Conservation (phyloP, 2,888 invertebrate genomes). For the Pilophorus perplexus region DNA sequence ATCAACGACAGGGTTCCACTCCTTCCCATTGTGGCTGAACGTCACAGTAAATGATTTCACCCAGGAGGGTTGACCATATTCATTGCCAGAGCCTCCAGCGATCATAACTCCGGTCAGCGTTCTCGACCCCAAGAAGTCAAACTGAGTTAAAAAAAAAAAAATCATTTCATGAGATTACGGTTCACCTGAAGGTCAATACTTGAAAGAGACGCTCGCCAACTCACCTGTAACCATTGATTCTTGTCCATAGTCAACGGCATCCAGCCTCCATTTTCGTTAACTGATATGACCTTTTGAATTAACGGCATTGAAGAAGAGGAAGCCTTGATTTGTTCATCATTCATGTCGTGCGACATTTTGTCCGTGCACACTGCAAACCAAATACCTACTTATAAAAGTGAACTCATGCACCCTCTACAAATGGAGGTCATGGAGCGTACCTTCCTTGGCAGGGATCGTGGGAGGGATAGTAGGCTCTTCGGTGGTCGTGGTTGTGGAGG, state of each 20-base stretch:
- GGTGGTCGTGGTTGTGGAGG: slow-evolving; percentile 43
- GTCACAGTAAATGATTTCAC: slow-evolving; percentile 70
- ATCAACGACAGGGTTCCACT: slow-evolving; percentile 69
- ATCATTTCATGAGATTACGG: too few relatives aligned
- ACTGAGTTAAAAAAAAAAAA: slow-evolving; percentile 53
- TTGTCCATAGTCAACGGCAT: slow-evolving; percentile 65
- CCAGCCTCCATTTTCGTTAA: slow-evolving; percentile 61
- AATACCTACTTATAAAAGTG: neutral
- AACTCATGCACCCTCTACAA: too few relatives aligned
- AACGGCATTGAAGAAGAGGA: slow-evolving; percentile 56
- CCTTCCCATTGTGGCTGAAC: slow-evolving; percentile 68
- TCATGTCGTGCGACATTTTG: slow-evolving; percentile 63
- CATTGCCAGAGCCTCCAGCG: slow-evolving; percentile 55
- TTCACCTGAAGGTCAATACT: too few relatives aligned
- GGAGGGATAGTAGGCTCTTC: neutral
- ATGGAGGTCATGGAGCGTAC: neutral
- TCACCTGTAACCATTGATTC: slow-evolving; percentile 63
- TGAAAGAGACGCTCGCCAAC: too few relatives aligned
- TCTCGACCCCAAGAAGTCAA: slow-evolving; percentile 73
- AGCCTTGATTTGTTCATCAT: slow-evolving; percentile 65
- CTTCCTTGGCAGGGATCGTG: neutral
- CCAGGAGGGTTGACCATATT: slow-evolving; percentile 62
- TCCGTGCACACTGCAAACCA: slow-evolving; percentile 61
- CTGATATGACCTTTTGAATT: slow-evolving; percentile 53
- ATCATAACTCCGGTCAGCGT: slow-evolving; percentile 76